Evolutionary conservation across 2,888 invertebrate species (phyloP), one percentile per base, ranked within the genome.

Genomic region (Prosapia bicincta): DNA sequence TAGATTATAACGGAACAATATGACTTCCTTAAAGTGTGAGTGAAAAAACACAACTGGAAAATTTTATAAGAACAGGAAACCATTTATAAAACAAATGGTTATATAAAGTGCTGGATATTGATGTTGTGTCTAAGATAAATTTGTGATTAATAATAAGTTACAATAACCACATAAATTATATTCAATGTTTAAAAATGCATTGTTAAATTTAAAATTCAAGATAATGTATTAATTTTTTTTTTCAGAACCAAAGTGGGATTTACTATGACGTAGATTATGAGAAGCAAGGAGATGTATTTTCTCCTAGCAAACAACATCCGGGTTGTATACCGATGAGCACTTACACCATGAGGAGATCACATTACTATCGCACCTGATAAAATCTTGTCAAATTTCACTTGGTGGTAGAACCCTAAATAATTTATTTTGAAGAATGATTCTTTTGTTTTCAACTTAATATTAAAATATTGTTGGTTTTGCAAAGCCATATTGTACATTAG

Each of bases 201-300:
- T n/a, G n/a, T n/a, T n/a, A n/a, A n/a, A n/a, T n/a, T n/a, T n/a
- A n/a, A n/a, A n/a, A n/a, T n/a, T n/a, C n/a, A n/a, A n/a, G n/a
- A n/a, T n/a, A n/a, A n/a, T n/a, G n/a, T n/a, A n/a, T 30, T 9
- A 30, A 30, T 6, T 30, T 30, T 78, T 78, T 74, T 80, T 88
- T 87, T 74, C 86, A 95, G 95, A 94, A 95, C 85, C 95, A 95
- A 87, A 94, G 92, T 80, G 94, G 94, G 71, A 95, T 95, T 81
- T 95, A 96, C 85, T 95, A 95, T 83, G 95, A 96, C 83, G 94
- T 96, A 28, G 95, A 95, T 79, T 95, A 94, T 82, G 95, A 94
- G 83, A 87, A 87, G 78, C 87, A 88, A 86, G 78, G 85, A 87
- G 81, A 87, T 87, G 81, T 88, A 87, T 78, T 86, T 83, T 74